Conservation (phyloP, 2,888 invertebrate genomes). For the Drosophila longiperda region DNA sequence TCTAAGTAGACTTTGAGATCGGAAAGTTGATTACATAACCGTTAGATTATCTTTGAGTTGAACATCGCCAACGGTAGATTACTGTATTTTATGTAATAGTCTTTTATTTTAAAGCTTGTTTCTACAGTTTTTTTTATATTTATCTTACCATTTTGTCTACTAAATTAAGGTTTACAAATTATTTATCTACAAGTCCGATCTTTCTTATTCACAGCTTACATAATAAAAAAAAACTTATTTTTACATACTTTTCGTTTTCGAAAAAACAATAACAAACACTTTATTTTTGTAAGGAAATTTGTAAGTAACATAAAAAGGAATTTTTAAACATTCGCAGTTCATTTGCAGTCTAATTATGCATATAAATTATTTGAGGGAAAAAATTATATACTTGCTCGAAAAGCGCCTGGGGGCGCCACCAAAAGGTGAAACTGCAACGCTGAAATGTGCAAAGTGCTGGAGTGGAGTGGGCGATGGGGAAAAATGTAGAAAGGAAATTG, state of each 20-base stretch:
- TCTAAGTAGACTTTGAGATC: not conserved
- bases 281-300: not conserved
- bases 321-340: constrained; percentile 39
- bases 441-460: constrained; percentile 12
- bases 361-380: not conserved
- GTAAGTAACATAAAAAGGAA: not conserved
- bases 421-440: constrained; percentile 33
- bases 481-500: constrained; percentile 67
- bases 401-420: constrained; percentile 28
- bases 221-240: not conserved
- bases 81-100: not conserved
- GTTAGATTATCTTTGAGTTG: not conserved
- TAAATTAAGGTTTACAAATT: not conserved
- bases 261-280: not conserved
- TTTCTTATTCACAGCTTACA: not conserved
- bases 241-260: not conserved
- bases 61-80: not conserved
- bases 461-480: constrained; percentile 12
- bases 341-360: constrained; percentile 49
- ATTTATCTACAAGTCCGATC: not conserved
- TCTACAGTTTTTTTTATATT: not conserved
- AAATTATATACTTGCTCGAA: not conserved
- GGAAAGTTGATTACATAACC: not conserved
- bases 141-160: not conserved
- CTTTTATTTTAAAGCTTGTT: not conserved